These are phyloP conservation scores for Thumatha senex DNA, from an alignment of 2,888 invertebrate genomes.

Conservation along the genomic window DNA sequence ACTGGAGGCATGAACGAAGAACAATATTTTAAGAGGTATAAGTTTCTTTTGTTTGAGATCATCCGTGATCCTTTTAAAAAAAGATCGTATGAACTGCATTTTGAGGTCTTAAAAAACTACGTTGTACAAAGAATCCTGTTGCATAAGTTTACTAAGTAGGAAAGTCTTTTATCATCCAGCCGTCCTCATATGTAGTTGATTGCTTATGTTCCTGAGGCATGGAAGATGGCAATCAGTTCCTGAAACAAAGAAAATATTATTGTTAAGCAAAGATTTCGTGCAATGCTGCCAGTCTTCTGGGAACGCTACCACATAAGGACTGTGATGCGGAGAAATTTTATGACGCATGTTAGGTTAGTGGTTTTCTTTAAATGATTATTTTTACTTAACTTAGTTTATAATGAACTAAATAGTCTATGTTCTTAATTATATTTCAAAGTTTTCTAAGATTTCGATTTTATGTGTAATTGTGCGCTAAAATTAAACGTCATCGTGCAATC, in stretches of 20 bases:
- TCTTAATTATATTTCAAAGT: too few relatives aligned
- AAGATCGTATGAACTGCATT: slow-evolving; percentile 84
- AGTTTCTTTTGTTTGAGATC: slow-evolving; percentile 89
- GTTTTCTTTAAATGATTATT: too few relatives aligned
- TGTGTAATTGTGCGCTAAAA: too few relatives aligned
- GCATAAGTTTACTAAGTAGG: slow-evolving; percentile 58
- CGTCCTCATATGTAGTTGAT: slow-evolving; percentile 54
- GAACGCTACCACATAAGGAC: too few relatives aligned
- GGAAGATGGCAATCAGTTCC: slow-evolving; percentile 52
- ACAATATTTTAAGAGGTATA: slow-evolving; percentile 88
- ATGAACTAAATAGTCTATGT: too few relatives aligned
- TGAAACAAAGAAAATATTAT: slow-evolving; percentile 46
- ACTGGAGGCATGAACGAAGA: slow-evolving; percentile 92
- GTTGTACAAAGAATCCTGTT: slow-evolving; percentile 9
- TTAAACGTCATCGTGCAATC: too few relatives aligned
- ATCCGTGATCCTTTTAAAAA: slow-evolving; percentile 86
- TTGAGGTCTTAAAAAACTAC: slow-evolving; percentile 43
- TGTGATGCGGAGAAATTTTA: too few relatives aligned
- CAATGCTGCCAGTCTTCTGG: too few relatives aligned
- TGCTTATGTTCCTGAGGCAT: slow-evolving; percentile 62
- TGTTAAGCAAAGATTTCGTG: too few relatives aligned
- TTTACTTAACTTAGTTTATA: too few relatives aligned
- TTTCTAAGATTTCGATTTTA: too few relatives aligned
- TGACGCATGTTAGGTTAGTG: too few relatives aligned
- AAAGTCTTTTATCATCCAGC: slow-evolving; percentile 57